Evolutionary conservation across 2,888 invertebrate genomes (phyloP).

Genomic region (Synergus umbraculus): DNA sequence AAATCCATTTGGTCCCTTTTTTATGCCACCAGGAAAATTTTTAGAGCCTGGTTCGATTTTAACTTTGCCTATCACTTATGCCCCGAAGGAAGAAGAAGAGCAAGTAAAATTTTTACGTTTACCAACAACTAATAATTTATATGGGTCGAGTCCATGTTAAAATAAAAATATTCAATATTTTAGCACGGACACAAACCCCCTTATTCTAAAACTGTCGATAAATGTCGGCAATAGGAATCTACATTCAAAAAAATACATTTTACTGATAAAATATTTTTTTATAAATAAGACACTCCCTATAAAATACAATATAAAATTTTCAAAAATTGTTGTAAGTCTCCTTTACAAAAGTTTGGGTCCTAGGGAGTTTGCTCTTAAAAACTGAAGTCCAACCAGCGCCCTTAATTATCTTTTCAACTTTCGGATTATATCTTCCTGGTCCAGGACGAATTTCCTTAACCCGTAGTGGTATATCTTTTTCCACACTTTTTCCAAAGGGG

Average conservation of each 20-base stretch:
- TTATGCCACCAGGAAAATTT: constrained; percentile 49
- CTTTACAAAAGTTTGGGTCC: constrained; percentile 43
- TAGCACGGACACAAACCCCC: too few relatives aligned
- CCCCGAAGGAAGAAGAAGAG: constrained; percentile 21
- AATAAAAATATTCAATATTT: too few relatives aligned
- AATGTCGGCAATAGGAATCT: too few relatives aligned
- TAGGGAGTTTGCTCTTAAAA: constrained; percentile 60
- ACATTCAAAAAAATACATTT: too few relatives aligned
- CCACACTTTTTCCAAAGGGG: constrained; percentile 51
- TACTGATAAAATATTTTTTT: neutral
- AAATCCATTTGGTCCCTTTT: constrained; percentile 51
- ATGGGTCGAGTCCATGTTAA: too few relatives aligned
- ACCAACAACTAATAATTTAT: too few relatives aligned
- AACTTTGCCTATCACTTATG: constrained; percentile 50
- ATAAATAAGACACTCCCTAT: neutral
- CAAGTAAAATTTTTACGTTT: neutral
- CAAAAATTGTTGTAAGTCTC: constrained; percentile 48
- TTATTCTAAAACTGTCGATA: neutral
- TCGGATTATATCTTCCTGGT: constrained; percentile 58
- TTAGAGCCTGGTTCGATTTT: constrained; percentile 53
- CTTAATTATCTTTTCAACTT: constrained; percentile 46
- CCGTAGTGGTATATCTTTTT: constrained; percentile 45
- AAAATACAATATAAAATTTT: neutral
- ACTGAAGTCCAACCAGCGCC: constrained; percentile 60
- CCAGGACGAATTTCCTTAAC: constrained; percentile 53